Conservation (phyloP, 1,140 invertebrate species). For the Tetragonula clypearis region DNA sequence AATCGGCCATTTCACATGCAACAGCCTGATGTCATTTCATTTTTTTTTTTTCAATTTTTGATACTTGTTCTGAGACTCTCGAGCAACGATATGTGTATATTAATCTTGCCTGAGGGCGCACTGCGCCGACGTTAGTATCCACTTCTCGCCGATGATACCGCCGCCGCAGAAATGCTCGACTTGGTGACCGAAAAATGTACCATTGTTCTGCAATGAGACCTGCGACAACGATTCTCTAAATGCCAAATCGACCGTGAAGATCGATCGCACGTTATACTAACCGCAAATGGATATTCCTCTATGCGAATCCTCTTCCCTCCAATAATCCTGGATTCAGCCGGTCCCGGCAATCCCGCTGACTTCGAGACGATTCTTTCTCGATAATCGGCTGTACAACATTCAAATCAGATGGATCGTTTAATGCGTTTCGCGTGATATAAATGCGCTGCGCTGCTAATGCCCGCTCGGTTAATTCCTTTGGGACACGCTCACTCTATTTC, state of each 20-base stretch:
- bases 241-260: conserved; percentile 56
- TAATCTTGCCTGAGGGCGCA: conserved; percentile 56
- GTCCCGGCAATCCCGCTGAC: background rate
- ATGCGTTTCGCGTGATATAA: background rate
- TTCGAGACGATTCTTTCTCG: conserved; percentile 28
- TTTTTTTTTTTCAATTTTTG: no score
- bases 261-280: conserved; percentile 71
- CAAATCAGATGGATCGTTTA: conserved; percentile 24
- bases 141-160: conserved; percentile 77
- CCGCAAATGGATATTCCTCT: conserved; percentile 83
- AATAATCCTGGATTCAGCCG: conserved; percentile 77
- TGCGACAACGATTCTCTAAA: conserved; percentile 56
- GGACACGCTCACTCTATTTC: background rate
- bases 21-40: no score
- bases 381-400: conserved; percentile 53
- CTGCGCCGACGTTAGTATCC: conserved; percentile 80
- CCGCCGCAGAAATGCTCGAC: conserved; percentile 82
- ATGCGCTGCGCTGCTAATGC: background rate
- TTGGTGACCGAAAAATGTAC: conserved; percentile 72
- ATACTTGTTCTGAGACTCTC: no score
- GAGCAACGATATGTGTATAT: conserved; percentile 10
- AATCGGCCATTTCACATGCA: no score
- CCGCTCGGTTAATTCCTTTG: background rate
- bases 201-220: conserved; percentile 72
- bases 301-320: conserved; percentile 81